These are phyloP conservation scores for Podiceps cristatus DNA, from an alignment of 2,113 vertebrate genomes.

Conservation along the genomic window DNA sequence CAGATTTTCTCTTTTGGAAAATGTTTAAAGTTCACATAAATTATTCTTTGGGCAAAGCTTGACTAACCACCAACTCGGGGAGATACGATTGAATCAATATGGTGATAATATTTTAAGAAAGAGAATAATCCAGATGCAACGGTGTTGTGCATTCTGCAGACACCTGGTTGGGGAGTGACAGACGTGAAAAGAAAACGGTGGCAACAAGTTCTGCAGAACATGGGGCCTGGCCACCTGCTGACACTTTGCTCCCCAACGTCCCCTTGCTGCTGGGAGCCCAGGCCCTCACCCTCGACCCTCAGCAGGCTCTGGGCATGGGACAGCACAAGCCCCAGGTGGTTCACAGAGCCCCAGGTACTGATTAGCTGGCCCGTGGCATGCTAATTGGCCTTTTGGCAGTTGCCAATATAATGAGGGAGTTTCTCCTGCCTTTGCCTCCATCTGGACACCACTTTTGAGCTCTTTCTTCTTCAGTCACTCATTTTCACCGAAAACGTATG, in stretches of 20 bases:
- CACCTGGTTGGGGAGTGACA: no score
- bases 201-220: not conserved
- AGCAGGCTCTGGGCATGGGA: not conserved
- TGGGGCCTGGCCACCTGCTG: not conserved
- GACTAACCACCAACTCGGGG: fast-evolving
- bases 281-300: not conserved
- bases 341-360: not conserved
- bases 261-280: not conserved
- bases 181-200: fast-evolving
- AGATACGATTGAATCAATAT: fast-evolving
- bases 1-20: not conserved
- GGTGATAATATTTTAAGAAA: no score
- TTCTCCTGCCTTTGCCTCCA: not conserved
- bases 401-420: not conserved
- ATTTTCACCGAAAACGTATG: not conserved
- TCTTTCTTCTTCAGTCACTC: not conserved
- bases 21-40: not conserved
- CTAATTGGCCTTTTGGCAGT: not conserved
- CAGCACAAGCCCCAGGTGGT: not conserved
- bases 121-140: not conserved
- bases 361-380: not conserved
- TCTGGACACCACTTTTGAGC: not conserved
- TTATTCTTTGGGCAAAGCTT: not conserved
- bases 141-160: not conserved
- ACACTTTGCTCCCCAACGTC: not conserved